phyloP scores from a whole-genome alignment of 1,140 invertebrate genomes.

The Drosophila punjabiensis region DNA sequence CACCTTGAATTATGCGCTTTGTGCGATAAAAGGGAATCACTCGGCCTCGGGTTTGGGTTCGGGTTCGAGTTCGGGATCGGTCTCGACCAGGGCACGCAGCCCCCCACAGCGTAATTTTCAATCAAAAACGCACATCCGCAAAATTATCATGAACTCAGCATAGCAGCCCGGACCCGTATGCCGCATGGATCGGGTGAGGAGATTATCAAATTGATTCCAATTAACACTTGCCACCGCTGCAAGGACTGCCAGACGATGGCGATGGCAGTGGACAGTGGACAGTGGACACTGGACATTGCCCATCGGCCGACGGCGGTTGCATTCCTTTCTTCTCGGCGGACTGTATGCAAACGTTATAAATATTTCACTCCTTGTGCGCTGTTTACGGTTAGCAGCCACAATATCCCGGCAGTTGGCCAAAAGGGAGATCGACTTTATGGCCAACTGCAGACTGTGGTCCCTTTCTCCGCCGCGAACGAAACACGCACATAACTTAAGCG shows the following conservation, averaged over 20 bases:
- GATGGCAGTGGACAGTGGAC: conserved; percentile 8
- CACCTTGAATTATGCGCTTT: conserved; percentile 82
- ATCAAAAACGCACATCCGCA: conserved; percentile 81
- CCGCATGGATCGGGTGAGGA: conserved; percentile 37
- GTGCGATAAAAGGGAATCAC: conserved; percentile 45
- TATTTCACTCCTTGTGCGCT: conserved; percentile 67
- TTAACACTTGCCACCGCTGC: conserved; percentile 85
- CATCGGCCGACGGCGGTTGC: conserved; percentile 35
- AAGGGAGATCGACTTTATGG: conserved; percentile 70
- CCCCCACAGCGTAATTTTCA: conserved; percentile 84
- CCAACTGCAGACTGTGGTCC: conserved; percentile 14
- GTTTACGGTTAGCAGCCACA: conserved; percentile 65
- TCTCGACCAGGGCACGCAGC: conserved; percentile 27
- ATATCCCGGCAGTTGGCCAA: conserved; percentile 37
- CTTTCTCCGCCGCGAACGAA: conserved; percentile 29
- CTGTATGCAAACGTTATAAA: conserved; percentile 77
- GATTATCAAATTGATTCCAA: conserved; percentile 85
- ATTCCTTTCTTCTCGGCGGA: conserved; percentile 35
- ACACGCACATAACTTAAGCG: conserved; percentile 76
- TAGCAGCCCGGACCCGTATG: conserved; percentile 35
- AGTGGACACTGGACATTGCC: conserved; percentile 24
- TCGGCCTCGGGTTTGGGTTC: conserved; percentile 2
- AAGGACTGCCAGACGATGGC: conserved; percentile 42
- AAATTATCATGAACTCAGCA: conserved; percentile 84
- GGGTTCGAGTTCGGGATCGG: background rate